Base-by-base conservation (phyloP, 2,113 vertebrate species). In the Rhabdornis inornatus region DNA sequence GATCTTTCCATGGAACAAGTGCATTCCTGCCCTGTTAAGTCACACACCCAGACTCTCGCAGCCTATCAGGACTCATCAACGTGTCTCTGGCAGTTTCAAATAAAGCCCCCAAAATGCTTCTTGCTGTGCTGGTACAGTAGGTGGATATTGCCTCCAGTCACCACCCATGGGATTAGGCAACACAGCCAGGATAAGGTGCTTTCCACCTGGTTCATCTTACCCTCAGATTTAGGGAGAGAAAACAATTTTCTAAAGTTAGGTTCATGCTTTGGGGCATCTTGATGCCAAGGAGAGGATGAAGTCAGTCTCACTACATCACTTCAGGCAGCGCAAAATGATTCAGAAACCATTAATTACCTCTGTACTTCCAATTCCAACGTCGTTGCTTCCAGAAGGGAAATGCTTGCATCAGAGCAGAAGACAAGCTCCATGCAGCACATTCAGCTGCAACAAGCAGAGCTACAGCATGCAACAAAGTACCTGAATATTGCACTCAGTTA, bases 21-120 rank as follows among this genome's bases (percentile, higher is more conserved):
- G 33, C 85, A 93, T 95, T 95, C 94, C 86, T 95, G 86, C 75
- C 79, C 89, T 28, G 47, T 91, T 94, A 71, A 88, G 59, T 89
- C 94, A 96, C 14, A 3, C 4, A 0, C 53, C 69, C 74, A 44
- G 64, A 39, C 45, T 71, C 49, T 24, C 92, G 71, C 68, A 64
- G 68, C 88, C 88, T 89, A 96, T 81, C 56, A 52, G 76, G 15
- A 84, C 33, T 64, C 72, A 77, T 23, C 2, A 1, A 45, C 9
- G 1, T 33, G 35, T 60, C 68, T 93, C 76, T 35, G 31, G 33
- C 49, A 75, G 76, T 52, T 95, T 89, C 45, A 88, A 87, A 93
- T 90, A 45, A 90, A 92, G 20, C 44, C 74, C 47, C 30, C 15
- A 70, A 80, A 80, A 11, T 3, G 0, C 15, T 63, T 71, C 44